phyloP scores from a whole-genome alignment of 2,113 vertebrate genomes.

The Vanacampus margaritifer region DNA sequence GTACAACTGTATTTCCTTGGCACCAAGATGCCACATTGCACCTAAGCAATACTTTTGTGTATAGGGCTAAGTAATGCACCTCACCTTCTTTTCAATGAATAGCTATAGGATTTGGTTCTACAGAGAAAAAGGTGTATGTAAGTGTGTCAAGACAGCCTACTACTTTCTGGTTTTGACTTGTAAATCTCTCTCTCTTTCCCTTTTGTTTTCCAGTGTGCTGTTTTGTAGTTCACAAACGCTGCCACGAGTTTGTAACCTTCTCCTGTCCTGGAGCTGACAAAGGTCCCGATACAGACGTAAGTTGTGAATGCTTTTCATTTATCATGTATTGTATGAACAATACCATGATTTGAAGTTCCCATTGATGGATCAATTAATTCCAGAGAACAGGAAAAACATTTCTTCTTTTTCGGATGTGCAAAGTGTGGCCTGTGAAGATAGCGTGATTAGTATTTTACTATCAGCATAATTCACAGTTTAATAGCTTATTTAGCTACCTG shows the following conservation, averaged over 20 bases:
- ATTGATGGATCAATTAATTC: not conserved
- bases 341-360: not conserved
- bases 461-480: too few relatives aligned
- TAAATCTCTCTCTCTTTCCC: constrained; percentile 24
- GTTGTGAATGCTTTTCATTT: constrained; percentile 45
- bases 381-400: not conserved
- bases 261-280: constrained; percentile 90
- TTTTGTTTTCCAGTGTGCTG: constrained; percentile 82
- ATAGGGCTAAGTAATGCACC: too few relatives aligned
- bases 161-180: not conserved
- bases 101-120: too few relatives aligned
- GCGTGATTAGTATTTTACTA: too few relatives aligned
- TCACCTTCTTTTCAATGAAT: too few relatives aligned
- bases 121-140: too few relatives aligned
- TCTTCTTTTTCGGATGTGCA: too few relatives aligned
- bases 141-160: not conserved
- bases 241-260: constrained; percentile 95
- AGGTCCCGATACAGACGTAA: constrained; percentile 90
- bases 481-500: too few relatives aligned
- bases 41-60: not conserved
- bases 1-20: not conserved
- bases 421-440: too few relatives aligned
- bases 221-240: constrained; percentile 93
- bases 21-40: not conserved
- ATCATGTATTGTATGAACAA: not conserved